phyloP scores from a whole-genome alignment of 2,113 vertebrate genomes.

The Chamaea fasciata region DNA sequence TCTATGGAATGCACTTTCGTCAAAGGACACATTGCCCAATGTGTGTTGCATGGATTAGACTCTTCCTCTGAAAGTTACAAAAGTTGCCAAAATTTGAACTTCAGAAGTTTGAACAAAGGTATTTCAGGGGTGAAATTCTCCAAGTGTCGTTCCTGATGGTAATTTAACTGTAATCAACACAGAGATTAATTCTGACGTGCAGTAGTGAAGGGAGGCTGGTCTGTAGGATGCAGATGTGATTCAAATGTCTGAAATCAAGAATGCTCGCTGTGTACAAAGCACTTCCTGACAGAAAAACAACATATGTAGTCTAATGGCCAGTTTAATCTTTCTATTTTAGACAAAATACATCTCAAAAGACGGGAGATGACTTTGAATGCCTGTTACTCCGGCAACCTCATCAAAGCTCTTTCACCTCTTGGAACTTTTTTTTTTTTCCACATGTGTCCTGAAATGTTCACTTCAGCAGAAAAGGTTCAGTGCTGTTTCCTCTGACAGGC shows the following conservation, averaged over 20 bases:
- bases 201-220: not conserved
- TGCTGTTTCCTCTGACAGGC: not conserved
- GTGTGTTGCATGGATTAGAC: not conserved
- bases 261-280: not conserved
- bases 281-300: not conserved
- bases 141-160: not conserved
- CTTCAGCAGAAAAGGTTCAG: not conserved
- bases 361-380: not conserved
- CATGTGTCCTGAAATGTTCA: not conserved
- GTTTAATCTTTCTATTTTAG: not conserved
- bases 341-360: not conserved
- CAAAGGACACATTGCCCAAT: not conserved
- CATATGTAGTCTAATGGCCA: not conserved
- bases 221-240: not conserved
- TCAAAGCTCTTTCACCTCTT: not conserved
- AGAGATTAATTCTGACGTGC: not conserved
- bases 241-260: not conserved
- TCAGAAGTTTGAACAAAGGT: not conserved
- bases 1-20: not conserved
- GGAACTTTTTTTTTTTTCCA: not conserved
- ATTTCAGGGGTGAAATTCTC: not conserved
- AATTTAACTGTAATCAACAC: not conserved
- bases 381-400: not conserved
- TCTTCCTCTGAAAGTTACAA: not conserved
- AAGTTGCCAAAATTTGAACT: not conserved